These are phyloP conservation scores for Holotrichia oblita DNA, from an alignment of 1,140 invertebrate genomes.

Conservation along the genomic window DNA sequence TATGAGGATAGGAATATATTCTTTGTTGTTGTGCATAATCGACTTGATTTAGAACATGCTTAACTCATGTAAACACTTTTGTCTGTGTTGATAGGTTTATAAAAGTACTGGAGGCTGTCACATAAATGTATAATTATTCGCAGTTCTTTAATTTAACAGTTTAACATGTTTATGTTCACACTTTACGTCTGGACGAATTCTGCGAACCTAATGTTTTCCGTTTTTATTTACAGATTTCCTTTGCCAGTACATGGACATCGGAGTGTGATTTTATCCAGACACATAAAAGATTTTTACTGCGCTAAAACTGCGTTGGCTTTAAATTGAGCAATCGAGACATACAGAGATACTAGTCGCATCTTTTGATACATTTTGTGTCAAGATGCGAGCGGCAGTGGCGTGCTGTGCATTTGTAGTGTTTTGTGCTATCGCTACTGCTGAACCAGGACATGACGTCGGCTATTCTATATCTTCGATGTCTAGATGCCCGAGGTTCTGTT, in stretches of 20 bases:
- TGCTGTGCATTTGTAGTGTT: slow-evolving; percentile 41
- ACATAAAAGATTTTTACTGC: slow-evolving; percentile 14
- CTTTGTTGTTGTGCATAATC: too few relatives aligned
- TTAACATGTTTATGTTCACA: slow-evolving; percentile 17
- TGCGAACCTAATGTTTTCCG: not conserved
- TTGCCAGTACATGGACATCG: slow-evolving; percentile 3
- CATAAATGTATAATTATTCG: not conserved
- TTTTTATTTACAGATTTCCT: slow-evolving; percentile 14
- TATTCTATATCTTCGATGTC: slow-evolving; percentile 27
- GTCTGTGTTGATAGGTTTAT: not conserved
- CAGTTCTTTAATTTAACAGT: slow-evolving; percentile 4
- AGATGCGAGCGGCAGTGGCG: slow-evolving; percentile 23
- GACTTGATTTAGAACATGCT: not conserved
- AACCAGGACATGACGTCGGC: slow-evolving; percentile 45
- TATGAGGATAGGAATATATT: too few relatives aligned
- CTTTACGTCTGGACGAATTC: not conserved
- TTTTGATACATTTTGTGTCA: slow-evolving; percentile 15
- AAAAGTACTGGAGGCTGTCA: not conserved
- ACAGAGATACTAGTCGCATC: not conserved
- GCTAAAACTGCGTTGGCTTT: slow-evolving; percentile 9
- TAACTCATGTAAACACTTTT: not conserved
- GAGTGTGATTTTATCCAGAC: slow-evolving; percentile 7
- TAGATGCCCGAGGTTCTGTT: slow-evolving; percentile 81
- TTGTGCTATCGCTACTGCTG: slow-evolving; percentile 40
- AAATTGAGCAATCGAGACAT: not conserved